Base-by-base conservation (phyloP, 2,888 invertebrate species). In the Saturnia pavonia region DNA sequence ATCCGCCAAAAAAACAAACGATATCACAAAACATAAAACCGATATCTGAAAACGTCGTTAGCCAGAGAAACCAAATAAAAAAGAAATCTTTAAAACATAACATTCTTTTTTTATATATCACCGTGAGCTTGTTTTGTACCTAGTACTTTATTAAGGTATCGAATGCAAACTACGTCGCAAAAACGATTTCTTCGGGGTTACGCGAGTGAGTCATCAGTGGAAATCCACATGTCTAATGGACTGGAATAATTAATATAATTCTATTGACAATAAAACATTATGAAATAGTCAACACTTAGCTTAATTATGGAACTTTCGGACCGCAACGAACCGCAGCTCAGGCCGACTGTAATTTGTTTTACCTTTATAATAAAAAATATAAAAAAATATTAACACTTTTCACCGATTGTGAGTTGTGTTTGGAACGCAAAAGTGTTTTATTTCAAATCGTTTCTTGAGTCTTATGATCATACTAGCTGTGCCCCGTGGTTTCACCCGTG, bases 241-340 rank as follows among this genome's bases (percentile, higher is more conserved):
- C 45, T 54, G 54, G 66, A 43, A 51, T 70, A 51, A 70, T 70
- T 54, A 70, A 67, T 70, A 67, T 54, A 54, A 70, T 67, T 12
- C 54, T 25, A 71, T 69, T n/a, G 34, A 65, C 70, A 74, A 70
- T 34, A 69, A 60, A 70, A n/a, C 27, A 70, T 72, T 72, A 34
- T 70, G 67, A 25, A 73, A 74, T 70, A 71, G 27, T 60, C 25
- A 60, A 71, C 70, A 60, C 51, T 70, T 51, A 57, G 57, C 63
- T 67, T 68, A 71, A 72, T 72, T 72, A 67, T 60, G 69, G 67
- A 45, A 25, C 63, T 43, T 68, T 16, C 68, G 51, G 60, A 72
- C 25, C 27, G 45, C 72, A 67, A 66, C 65, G 63, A 34, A 57
- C 71, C 68, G 57, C 71, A 34, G 6, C 34, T 34, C 34, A 60